Conservation (phyloP, 2,797 vertebrate genomes). For the Gallinago solitaria region DNA sequence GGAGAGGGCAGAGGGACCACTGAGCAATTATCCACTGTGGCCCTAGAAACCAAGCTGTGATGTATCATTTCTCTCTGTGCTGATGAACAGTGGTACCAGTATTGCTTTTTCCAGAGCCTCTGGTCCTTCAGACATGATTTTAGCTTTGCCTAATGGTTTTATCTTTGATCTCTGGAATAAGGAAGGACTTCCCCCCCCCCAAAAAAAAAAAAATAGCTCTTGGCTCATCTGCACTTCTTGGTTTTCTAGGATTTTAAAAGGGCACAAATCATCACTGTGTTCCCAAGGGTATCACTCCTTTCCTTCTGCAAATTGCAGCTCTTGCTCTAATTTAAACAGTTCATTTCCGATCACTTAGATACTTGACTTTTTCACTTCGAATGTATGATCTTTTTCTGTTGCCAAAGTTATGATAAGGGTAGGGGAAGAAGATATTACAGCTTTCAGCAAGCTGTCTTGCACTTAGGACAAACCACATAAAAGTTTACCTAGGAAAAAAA, state of each 20-base stretch:
- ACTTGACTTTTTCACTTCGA: not conserved
- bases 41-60: not conserved
- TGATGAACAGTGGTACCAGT: not conserved
- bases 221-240: not conserved
- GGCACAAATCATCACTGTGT: not conserved
- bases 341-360: not conserved
- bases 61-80: not conserved
- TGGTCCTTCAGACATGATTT: not conserved
- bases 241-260: slow-evolving; percentile 22
- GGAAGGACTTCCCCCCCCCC: not conserved
- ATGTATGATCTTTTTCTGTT: not conserved
- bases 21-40: not conserved
- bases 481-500: not conserved
- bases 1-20: not conserved
- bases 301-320: not conserved
- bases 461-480: not conserved
- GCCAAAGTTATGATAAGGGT: not conserved
- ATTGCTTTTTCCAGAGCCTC: not conserved
- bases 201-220: too few species aligned
- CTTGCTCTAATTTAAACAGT: not conserved
- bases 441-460: not conserved
- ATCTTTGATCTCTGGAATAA: not conserved
- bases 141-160: not conserved
- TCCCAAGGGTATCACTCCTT: not conserved
- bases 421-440: not conserved